phyloP scores from a whole-genome alignment of 2,113 vertebrate genomes.

The Panurus biarmicus region DNA sequence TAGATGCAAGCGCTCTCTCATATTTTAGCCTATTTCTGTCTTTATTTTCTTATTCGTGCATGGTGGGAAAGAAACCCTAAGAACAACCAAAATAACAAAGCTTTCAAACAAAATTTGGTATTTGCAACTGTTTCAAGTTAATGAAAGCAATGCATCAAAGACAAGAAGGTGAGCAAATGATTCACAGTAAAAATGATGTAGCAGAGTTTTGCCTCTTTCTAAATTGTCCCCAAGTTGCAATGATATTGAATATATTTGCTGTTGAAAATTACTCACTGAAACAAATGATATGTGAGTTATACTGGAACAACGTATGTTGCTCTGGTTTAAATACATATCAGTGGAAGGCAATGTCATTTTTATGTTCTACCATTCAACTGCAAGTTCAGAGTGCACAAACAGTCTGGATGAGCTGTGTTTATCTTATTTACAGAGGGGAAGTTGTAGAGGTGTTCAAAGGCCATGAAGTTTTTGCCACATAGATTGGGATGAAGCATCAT shows the following conservation, averaged over 20 bases:
- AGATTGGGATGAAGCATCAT: background rate
- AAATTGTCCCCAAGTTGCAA: background rate
- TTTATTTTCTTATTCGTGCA: background rate
- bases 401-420: background rate
- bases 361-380: background rate
- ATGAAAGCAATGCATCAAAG: constrained; percentile 25
- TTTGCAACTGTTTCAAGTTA: background rate
- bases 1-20: fast-evolving
- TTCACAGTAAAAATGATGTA: background rate
- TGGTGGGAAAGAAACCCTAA: background rate
- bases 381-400: background rate
- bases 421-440: background rate
- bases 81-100: background rate
- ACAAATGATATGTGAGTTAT: background rate
- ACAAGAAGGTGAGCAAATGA: background rate
- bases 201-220: background rate
- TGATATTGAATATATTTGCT: background rate
- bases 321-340: background rate
- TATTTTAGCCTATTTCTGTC: background rate
- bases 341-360: background rate
- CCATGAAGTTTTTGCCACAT: background rate
- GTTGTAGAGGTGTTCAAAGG: background rate
- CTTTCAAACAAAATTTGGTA: background rate
- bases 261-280: background rate
- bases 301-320: background rate